Conservation (phyloP, 2,888 invertebrate genomes). For the Polia nebulosa region DNA sequence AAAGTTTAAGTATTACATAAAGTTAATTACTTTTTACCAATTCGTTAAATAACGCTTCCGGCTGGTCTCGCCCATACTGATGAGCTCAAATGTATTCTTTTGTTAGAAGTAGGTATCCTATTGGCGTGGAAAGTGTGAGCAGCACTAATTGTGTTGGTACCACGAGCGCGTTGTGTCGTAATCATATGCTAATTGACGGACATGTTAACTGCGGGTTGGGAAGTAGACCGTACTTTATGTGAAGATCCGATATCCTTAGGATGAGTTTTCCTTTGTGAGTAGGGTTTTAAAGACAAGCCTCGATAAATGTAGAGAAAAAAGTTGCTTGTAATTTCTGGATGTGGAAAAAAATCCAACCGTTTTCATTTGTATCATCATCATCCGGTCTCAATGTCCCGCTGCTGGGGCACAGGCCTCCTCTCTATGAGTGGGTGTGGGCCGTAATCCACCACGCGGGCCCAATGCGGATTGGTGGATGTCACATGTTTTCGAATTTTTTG, state of each 20-base stretch:
- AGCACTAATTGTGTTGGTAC: conserved; percentile 72
- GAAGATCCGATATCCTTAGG: conserved; percentile 26
- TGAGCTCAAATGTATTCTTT: conserved; percentile 66
- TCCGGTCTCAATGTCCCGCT: too few relatives aligned
- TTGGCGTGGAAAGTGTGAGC: conserved; percentile 71
- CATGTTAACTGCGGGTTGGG: conserved; percentile 59
- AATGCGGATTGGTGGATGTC: too few relatives aligned
- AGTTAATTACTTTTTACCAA: conserved; percentile 61
- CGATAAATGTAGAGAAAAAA: not conserved
- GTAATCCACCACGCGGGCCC: too few relatives aligned
- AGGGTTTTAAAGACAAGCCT: not conserved
- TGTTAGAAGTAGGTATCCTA: conserved; percentile 55
- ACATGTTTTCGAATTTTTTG: too few relatives aligned
- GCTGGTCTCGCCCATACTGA: conserved; percentile 64
- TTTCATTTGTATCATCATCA: conserved; percentile 1
- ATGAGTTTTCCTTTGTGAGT: not conserved
- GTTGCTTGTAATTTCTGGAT: not conserved
- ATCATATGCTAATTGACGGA: conserved; percentile 68
- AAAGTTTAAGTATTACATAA: conserved; percentile 56
- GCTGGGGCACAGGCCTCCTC: too few relatives aligned
- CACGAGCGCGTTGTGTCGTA: conserved; percentile 62
- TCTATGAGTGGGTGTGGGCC: too few relatives aligned
- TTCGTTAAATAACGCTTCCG: conserved; percentile 60
- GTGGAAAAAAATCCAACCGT: not conserved
- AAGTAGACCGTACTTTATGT: conserved; percentile 55